A percentile compares a stretch with the other conserved stretches of the same genome.
These are phyloP conservation scores for Odontomachus brunneus DNA, from an alignment of 1,140 invertebrate genomes.

Conservation along the genomic window DNA sequence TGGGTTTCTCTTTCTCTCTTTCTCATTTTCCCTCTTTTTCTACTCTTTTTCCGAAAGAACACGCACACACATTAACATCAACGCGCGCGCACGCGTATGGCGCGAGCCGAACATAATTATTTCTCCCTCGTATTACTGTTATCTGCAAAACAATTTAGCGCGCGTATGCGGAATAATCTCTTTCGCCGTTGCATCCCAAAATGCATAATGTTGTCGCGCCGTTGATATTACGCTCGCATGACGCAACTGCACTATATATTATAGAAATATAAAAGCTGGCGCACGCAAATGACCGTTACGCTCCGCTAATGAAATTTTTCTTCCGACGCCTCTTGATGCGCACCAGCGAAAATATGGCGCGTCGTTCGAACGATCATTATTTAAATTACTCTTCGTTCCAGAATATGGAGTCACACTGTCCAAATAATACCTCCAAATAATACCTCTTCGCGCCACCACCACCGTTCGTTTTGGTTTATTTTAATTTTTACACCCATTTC, in stretches of 20 bases:
- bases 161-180: slow-evolving; percentile 37
- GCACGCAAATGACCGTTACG: slow-evolving; percentile 6
- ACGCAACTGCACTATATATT: background rate
- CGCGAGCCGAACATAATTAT: slow-evolving; percentile 44
- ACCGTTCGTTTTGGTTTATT: too few relatives aligned
- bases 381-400: background rate
- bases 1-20: background rate
- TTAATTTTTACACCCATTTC: too few relatives aligned
- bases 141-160: slow-evolving; percentile 48
- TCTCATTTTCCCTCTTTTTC: too few relatives aligned
- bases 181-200: slow-evolving; percentile 4
- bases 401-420: background rate
- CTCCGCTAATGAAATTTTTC: background rate
- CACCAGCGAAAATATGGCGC: background rate
- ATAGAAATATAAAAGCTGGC: slow-evolving; percentile 2
- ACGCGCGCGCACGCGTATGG: background rate
- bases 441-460: too few relatives aligned
- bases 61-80: slow-evolving; percentile 35
- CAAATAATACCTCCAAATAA: too few relatives aligned
- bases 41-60: slow-evolving; percentile 9
- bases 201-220: slow-evolving; percentile 31
- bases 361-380: background rate
- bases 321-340: background rate
- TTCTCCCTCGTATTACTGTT: slow-evolving; percentile 40
- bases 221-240: slow-evolving; percentile 28